phyloP scores from a whole-genome alignment of 2,888 invertebrate genomes.

The Andrena chrysosceles region DNA sequence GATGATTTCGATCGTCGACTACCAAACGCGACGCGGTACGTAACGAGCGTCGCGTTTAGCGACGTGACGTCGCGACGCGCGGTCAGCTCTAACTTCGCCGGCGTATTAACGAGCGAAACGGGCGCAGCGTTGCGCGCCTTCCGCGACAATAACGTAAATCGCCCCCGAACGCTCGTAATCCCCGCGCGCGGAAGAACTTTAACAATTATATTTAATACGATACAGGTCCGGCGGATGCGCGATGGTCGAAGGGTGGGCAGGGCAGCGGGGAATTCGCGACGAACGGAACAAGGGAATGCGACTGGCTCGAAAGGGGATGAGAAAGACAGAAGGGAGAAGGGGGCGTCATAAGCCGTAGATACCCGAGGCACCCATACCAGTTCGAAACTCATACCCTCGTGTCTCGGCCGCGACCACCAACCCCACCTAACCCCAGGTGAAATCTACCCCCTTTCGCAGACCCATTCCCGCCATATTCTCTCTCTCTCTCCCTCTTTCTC shows the following conservation, averaged over 20 bases:
- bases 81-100: not conserved
- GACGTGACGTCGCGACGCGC: not conserved
- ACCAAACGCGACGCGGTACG: not conserved
- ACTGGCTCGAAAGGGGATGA: not conserved
- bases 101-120: slow-evolving; percentile 26
- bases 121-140: slow-evolving; percentile 3
- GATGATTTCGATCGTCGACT: slow-evolving; percentile 38
- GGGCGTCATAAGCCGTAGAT: slow-evolving; percentile 68
- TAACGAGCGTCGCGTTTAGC: not conserved
- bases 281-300: not conserved
- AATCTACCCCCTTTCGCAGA: slow-evolving; percentile 71
- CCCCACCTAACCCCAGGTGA: slow-evolving; percentile 78
- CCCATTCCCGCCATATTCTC: slow-evolving; percentile 54
- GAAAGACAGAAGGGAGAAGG: not conserved
- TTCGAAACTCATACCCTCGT: slow-evolving; percentile 75
- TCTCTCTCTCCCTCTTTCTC: not conserved
- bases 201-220: slow-evolving; percentile 83
- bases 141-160: slow-evolving; percentile 77
- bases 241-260: not conserved
- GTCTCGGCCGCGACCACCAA: slow-evolving; percentile 68
- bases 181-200: slow-evolving; percentile 79
- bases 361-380: slow-evolving; percentile 73
- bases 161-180: slow-evolving; percentile 78
- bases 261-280: slow-evolving; percentile 20
- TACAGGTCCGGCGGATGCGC: slow-evolving; percentile 58